Evolutionary conservation across 2,888 invertebrate species (phyloP).

Genomic region (Scaptomyza caliginosa): DNA sequence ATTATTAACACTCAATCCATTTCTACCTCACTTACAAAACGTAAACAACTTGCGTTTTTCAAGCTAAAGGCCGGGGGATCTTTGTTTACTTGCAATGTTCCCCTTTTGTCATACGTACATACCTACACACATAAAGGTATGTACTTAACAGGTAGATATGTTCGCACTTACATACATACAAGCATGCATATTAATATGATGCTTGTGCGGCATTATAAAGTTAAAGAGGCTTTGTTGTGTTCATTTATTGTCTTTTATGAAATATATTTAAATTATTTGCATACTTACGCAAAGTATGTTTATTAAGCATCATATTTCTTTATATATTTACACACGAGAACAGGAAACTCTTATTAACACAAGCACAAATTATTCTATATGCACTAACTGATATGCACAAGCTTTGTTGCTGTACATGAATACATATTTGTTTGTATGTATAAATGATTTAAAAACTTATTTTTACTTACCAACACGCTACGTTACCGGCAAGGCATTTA

Average conservation of each 20-base stretch:
- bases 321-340: not conserved
- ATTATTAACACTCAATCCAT: no score
- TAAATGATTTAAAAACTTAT: slow-evolving; percentile 2
- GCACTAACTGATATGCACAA: not conserved
- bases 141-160: no score
- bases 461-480: slow-evolving; percentile 78
- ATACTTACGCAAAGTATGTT: no score
- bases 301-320: not conserved
- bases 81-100: no score
- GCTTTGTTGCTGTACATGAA: not conserved
- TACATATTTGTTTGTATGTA: not conserved
- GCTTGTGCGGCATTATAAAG: not conserved
- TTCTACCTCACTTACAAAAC: no score
- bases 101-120: no score
- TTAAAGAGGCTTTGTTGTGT: no score
- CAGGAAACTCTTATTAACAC: not conserved
- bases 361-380: not conserved
- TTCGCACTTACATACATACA: no score
- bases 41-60: no score
- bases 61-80: no score
- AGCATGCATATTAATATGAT: not conserved
- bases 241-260: no score
- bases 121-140: no score
- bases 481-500: slow-evolving; percentile 78
- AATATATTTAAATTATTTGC: not conserved